Base-by-base conservation (phyloP, 2,797 vertebrate species). In the Triplophysa bombifrons region DNA sequence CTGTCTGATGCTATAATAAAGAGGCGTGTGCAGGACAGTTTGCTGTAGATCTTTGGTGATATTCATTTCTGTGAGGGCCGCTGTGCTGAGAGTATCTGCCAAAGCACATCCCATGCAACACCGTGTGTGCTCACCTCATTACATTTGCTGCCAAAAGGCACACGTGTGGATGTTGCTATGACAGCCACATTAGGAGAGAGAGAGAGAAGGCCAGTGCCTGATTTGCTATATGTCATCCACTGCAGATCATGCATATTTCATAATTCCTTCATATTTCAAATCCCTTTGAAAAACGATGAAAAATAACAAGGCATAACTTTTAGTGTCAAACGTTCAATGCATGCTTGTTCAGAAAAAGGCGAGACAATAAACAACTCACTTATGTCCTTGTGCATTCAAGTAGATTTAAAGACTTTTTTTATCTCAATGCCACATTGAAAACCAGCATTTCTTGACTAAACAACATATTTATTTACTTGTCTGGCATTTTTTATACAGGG, bases 101-200 rank as follows among this genome's bases (percentile, higher is more conserved):
- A 53, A 34, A 76, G n/a, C 61, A 50, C 25, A 58, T 38, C 50
- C 80, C 51, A 46, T 25, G 34, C 27, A 44, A 30, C 74, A 66
- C 48, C 11, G 41, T 48, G 66, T 74, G 53, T 72, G 66, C 64
- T 72, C 60, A 76, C 66, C 77, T 72, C 60, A 76, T 72, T 80
- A 80, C 72, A 74, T 80, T 38, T 69, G 19, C 66, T 77, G 66
- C 75, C 73, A 67, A 65, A 64, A 76, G 78, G 65, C 76, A 64
- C 72, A 65, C 78, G 64, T 79, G 76, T 70, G 56, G 80, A 82
- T 73, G 74, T 82, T 78, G 69, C 74, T 78, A 73, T 78, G 74
- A 72, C 61, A 82, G 69, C 80, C 74, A 72, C 25, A 61, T 58
- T 50, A 50, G 63, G 20, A 41, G 44, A 69, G 64, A 69, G 74